These are phyloP conservation scores for Fratercula arctica DNA, from an alignment of 2,797 vertebrate species.

Conservation along the genomic window DNA sequence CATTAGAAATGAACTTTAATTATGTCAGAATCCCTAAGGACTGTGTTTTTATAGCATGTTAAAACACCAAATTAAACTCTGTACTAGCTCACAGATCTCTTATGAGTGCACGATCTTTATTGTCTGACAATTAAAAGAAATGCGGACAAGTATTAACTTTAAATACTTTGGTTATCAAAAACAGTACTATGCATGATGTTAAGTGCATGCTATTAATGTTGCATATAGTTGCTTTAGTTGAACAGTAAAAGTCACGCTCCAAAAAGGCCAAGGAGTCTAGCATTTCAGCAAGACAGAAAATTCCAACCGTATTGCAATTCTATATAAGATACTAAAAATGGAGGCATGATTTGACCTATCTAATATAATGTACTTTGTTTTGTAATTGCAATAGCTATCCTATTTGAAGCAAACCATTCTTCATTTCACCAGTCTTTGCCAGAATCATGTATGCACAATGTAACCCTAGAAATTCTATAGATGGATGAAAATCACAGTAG, in stretches of 20 bases:
- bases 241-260: not conserved
- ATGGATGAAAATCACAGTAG: not conserved
- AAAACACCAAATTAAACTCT: not conserved
- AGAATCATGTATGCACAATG: not conserved
- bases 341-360: not conserved
- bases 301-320: not conserved
- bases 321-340: not conserved
- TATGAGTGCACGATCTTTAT: not conserved
- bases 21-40: not conserved
- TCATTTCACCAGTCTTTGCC: not conserved
- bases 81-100: not conserved
- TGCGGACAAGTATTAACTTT: not conserved
- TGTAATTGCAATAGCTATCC: not conserved
- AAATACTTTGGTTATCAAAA: not conserved
- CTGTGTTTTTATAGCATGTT: not conserved
- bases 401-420: not conserved
- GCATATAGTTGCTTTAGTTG: not conserved
- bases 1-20: slow-evolving; percentile 9
- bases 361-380: not conserved
- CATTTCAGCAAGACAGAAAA: not conserved
- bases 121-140: slow-evolving; percentile 5
- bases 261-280: not conserved
- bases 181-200: not conserved
- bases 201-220: not conserved
- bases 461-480: not conserved